Evolutionary conservation across 2,888 invertebrate genomes (phyloP).

Genomic region (Rhimphoctona megacephalus): DNA sequence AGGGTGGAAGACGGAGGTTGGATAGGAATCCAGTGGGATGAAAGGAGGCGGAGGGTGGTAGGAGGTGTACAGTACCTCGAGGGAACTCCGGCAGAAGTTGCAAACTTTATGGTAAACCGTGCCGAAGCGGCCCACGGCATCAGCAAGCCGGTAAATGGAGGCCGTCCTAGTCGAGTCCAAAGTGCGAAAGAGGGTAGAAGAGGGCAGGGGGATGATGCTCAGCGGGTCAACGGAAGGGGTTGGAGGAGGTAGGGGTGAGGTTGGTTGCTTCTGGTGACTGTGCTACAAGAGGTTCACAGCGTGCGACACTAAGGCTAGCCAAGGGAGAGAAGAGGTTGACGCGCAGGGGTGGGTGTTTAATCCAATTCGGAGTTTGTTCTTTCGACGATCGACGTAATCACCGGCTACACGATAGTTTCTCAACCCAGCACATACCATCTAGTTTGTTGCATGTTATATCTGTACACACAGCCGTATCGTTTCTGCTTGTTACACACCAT

Average conservation of each 20-base stretch:
- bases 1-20: constrained; percentile 5
- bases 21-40: neutral
- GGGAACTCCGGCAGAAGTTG: constrained; percentile 62
- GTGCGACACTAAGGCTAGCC: constrained; percentile 62
- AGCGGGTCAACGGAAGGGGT: constrained; percentile 62
- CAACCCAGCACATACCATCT: constrained; percentile 70
- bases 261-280: constrained; percentile 49
- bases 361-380: constrained; percentile 84
- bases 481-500: constrained; percentile 55
- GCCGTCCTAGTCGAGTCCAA: constrained; percentile 67
- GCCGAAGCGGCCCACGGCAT: constrained; percentile 72
- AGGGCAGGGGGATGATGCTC: constrained; percentile 53
- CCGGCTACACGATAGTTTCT: constrained; percentile 81
- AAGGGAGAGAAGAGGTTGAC: constrained; percentile 40
- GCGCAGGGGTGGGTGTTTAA: constrained; percentile 77
- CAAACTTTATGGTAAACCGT: constrained; percentile 82
- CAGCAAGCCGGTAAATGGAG: constrained; percentile 80
- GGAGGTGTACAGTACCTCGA: constrained; percentile 44
- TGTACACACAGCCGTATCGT: constrained; percentile 28
- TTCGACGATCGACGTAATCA: constrained; percentile 84
- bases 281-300: constrained; percentile 48
- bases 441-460: constrained; percentile 37
- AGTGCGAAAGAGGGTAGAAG: constrained; percentile 54
- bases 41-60: constrained; percentile 22
- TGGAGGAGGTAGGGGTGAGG: constrained; percentile 5